Percentiles rank a stretch among this genome's conserved stretches.
These are phyloP conservation scores for Acanthornis magna DNA, from an alignment of 2,797 vertebrate species.

Conservation along the genomic window DNA sequence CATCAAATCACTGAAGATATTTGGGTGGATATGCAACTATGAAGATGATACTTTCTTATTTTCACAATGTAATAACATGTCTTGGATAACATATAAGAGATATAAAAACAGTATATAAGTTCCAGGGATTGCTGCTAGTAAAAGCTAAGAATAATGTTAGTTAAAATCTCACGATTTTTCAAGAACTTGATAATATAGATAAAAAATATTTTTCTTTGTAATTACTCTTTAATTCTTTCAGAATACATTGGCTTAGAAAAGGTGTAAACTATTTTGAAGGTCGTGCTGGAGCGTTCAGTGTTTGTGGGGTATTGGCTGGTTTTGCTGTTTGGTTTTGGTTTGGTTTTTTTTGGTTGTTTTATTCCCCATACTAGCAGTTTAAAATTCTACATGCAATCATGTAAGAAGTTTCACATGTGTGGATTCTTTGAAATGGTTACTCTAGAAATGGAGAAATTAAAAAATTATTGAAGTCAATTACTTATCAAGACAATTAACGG, in stretches of 20 bases:
- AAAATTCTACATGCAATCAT: neutral
- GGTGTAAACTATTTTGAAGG: neutral
- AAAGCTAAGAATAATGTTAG: neutral
- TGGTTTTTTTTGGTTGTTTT: neutral
- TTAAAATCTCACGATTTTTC: neutral
- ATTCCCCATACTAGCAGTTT: neutral
- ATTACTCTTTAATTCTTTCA: neutral
- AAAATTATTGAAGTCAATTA: neutral
- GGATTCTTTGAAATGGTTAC: neutral
- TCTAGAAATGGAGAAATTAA: neutral
- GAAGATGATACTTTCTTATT: neutral
- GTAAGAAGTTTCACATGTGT: neutral
- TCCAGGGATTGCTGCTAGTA: neutral
- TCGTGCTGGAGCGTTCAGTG: neutral
- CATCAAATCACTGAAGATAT: neutral
- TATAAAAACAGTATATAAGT: neutral
- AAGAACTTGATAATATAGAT: neutral
- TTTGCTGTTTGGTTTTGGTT: neutral
- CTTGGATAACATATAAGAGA: neutral
- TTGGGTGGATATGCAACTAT: neutral
- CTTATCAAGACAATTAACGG: slow-evolving; percentile 1
- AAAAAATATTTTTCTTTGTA: neutral
- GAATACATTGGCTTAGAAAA: neutral
- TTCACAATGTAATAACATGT: neutral
- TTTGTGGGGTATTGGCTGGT: neutral